Evolutionary conservation across 1,140 invertebrate genomes (phyloP).

Genomic region (Zaprionus taronus): DNA sequence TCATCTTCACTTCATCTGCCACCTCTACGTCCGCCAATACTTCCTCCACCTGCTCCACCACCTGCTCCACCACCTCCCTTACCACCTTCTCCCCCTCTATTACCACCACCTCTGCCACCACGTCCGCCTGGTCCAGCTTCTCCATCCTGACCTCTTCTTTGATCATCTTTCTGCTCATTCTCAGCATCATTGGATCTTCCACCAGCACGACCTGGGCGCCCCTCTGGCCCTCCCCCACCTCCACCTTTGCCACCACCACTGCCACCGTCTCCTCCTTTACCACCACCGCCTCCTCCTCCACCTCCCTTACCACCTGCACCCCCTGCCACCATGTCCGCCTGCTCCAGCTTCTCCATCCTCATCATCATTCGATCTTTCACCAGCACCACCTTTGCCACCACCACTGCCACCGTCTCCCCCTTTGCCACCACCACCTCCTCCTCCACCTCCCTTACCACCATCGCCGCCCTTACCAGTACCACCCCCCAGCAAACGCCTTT

Average conservation of each 20-base stretch:
- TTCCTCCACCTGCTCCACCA: not conserved
- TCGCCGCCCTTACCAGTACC: not conserved
- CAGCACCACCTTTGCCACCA: not conserved
- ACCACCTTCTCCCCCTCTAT: not conserved
- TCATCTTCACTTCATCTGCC: not conserved
- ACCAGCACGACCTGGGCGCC: not conserved
- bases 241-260: not conserved
- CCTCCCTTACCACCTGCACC: not conserved
- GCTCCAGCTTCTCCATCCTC: not conserved
- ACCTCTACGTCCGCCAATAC: not conserved
- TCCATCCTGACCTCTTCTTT: not conserved
- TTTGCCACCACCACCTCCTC: not conserved
- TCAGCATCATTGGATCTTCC: not conserved
- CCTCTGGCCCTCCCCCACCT: not conserved
- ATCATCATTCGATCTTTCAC: not conserved
- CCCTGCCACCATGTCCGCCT: not conserved
- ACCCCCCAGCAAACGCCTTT: not conserved
- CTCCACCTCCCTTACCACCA: not conserved
- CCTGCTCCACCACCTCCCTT: not conserved
- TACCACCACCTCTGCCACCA: not conserved
- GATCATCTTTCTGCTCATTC: not conserved
- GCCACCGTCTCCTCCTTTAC: too few relatives aligned
- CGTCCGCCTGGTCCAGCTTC: not conserved
- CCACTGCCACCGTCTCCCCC: slow-evolving; percentile 9
- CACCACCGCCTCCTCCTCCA: slow-evolving; percentile 6